Conservation (phyloP, 2,113 vertebrate genomes). For the Pteropus alecto region DNA sequence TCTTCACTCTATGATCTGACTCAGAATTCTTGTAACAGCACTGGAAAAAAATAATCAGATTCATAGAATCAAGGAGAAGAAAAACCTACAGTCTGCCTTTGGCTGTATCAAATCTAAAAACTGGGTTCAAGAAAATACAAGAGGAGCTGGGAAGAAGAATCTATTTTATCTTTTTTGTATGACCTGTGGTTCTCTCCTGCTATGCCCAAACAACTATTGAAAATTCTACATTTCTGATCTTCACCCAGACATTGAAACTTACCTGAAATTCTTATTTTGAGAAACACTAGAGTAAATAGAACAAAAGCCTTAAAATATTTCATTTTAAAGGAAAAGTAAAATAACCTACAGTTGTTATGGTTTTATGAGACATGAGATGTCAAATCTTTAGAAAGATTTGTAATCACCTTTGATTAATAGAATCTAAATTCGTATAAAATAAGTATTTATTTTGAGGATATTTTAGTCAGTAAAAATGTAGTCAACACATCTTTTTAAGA, state of each 20-base stretch:
- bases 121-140: neutral
- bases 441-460: neutral
- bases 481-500: neutral
- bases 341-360: neutral
- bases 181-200: neutral
- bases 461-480: neutral
- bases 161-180: constrained; percentile 31
- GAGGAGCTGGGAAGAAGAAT: neutral
- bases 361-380: neutral
- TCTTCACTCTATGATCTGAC: neutral
- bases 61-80: neutral
- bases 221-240: constrained; percentile 25
- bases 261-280: constrained; percentile 23
- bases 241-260: neutral
- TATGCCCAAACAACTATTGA: neutral
- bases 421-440: neutral
- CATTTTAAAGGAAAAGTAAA: neutral
- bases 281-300: constrained; percentile 18
- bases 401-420: neutral
- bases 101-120: neutral
- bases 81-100: neutral
- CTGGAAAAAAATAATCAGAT: neutral
- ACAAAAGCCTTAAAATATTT: neutral
- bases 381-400: neutral
- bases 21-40: neutral